Evolutionary conservation across 2,113 vertebrate species (phyloP).

Genomic region (Cairina moschata): DNA sequence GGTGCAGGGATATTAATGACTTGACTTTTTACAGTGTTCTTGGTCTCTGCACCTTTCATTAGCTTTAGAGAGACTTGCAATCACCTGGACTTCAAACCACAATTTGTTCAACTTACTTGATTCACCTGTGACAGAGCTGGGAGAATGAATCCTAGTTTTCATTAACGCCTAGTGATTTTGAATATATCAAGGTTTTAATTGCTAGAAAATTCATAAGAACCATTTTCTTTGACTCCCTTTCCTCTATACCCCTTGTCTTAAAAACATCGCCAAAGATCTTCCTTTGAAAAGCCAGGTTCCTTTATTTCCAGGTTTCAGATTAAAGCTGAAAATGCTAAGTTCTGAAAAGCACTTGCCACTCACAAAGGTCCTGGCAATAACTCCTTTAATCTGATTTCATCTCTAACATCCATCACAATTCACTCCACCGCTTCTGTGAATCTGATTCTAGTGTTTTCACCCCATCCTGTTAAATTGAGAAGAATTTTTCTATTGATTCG

Average conservation of each 20-base stretch:
- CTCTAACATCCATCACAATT: background rate
- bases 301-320: background rate
- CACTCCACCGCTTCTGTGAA: background rate
- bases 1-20: background rate
- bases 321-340: background rate
- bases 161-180: background rate
- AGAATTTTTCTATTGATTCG: constrained; percentile 43
- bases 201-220: background rate
- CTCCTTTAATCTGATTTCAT: background rate
- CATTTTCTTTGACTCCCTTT: background rate
- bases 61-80: constrained; percentile 3
- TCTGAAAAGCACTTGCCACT: background rate
- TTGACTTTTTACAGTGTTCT: background rate
- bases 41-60: constrained; percentile 1
- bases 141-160: background rate
- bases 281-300: background rate
- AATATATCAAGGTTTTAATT: background rate
- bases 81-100: background rate
- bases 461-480: background rate
- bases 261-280: background rate
- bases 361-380: background rate
- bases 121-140: background rate
- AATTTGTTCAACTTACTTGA: background rate
- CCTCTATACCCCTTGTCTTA: background rate
- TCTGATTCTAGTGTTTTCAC: constrained; percentile 3